These are phyloP conservation scores for Antedon bifida DNA, from an alignment of 35 echinoderm and acorn worm species.

Conservation along the genomic window DNA sequence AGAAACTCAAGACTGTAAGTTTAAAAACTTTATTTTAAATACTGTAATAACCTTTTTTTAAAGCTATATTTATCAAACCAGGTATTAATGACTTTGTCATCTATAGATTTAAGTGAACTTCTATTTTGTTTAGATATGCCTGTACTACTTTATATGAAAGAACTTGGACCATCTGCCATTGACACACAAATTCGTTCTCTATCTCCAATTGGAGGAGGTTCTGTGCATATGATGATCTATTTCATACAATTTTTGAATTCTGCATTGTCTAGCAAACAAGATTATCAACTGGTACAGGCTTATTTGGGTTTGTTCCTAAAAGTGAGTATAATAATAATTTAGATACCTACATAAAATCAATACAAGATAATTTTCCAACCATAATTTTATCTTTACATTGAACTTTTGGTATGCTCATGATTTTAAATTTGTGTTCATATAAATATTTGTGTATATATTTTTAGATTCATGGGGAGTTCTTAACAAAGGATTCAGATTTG, in stretches of 20 bases:
- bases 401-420: neutral
- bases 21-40: neutral
- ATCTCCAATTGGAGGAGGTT: constrained; percentile 52
- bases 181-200: constrained; percentile 62
- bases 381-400: neutral
- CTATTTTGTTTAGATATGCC: constrained; percentile 26
- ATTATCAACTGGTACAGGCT: constrained; percentile 79
- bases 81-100: no score
- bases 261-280: constrained; percentile 19
- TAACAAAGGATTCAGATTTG: constrained; percentile 28
- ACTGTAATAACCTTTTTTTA: no score
- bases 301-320: constrained; percentile 62
- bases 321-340: constrained; percentile 35
- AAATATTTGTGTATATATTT: neutral
- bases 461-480: constrained; percentile 54
- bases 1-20: neutral
- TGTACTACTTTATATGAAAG: constrained; percentile 41
- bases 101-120: no score
- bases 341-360: neutral
- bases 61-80: no score
- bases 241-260: constrained; percentile 42
- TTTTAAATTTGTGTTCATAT: no score
- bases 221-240: constrained; percentile 31
- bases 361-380: neutral
- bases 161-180: constrained; percentile 50